Percentiles rank a stretch among this genome's conserved stretches.
These are phyloP conservation scores for Sepioteuthis lessoniana DNA, from an alignment of 2,888 invertebrate species.

Conservation along the genomic window DNA sequence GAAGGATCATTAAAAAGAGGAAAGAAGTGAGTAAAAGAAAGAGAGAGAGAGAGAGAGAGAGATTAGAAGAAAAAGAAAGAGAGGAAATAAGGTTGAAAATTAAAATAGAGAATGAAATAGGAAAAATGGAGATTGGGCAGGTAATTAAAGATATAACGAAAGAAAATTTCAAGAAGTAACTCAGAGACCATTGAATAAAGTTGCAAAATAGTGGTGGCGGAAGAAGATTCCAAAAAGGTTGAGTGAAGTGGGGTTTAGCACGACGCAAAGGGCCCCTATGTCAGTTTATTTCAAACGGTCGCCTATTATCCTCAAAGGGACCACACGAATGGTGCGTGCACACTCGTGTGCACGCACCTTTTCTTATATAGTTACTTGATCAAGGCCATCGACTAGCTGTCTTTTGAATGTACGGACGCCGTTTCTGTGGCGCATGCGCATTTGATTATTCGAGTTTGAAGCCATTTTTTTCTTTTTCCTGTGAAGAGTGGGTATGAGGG, in stretches of 20 bases:
- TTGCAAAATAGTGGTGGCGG: not conserved
- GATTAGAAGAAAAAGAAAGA: no score
- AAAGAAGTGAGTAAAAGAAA: no score
- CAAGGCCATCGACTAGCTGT: not conserved
- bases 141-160: not conserved
- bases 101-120: no score
- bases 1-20: no score
- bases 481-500: not conserved
- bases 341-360: not conserved
- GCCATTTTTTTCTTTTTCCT: not conserved
- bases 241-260: not conserved
- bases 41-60: no score
- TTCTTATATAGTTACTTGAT: not conserved
- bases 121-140: no score
- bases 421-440: not conserved
- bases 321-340: not conserved
- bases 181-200: not conserved
- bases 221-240: not conserved
- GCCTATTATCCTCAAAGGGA: constrained; percentile 1
- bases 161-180: not conserved
- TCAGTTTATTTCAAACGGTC: not conserved
- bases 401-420: not conserved
- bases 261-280: constrained; percentile 2
- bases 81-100: no score
- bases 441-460: not conserved